Percentiles rank a stretch among this genome's conserved stretches.
Evolutionary conservation across 2,797 vertebrate genomes (phyloP).

Genomic region (Harpagifer antarcticus): DNA sequence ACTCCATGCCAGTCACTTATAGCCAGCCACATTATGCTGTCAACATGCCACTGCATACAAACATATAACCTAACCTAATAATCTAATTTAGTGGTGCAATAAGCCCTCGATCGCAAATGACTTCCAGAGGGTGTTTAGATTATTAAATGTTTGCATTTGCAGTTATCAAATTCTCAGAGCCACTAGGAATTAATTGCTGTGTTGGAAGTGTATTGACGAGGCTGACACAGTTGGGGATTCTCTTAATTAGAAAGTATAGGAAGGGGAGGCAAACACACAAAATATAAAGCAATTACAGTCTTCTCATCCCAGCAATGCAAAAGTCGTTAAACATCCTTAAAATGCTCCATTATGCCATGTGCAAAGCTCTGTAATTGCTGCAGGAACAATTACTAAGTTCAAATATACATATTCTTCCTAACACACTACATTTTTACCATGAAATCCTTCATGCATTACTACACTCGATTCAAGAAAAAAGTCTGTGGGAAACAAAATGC

Average conservation of each 20-base stretch:
- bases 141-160: conserved; percentile 21
- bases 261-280: background rate
- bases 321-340: background rate
- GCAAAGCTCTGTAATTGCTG: background rate
- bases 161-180: conserved; percentile 14
- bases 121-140: conserved; percentile 33
- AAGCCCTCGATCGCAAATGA: conserved; percentile 30
- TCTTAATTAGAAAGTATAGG: conserved; percentile 29
- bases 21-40: conserved; percentile 50
- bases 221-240: background rate
- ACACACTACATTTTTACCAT: background rate
- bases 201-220: conserved; percentile 31
- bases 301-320: background rate
- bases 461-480: background rate
- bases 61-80: conserved; percentile 34
- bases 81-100: conserved; percentile 37
- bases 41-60: conserved; percentile 29
- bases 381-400: background rate
- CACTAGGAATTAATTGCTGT: conserved; percentile 19
- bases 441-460: conserved; percentile 1
- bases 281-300: conserved; percentile 8
- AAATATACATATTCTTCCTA: conserved; percentile 6
- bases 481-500: conserved; percentile 17
- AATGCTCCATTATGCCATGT: background rate
- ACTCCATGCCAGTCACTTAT: conserved; percentile 50